These are phyloP conservation scores for Antechinus flavipes DNA, from an alignment of 2,113 vertebrate genomes.

Conservation along the genomic window DNA sequence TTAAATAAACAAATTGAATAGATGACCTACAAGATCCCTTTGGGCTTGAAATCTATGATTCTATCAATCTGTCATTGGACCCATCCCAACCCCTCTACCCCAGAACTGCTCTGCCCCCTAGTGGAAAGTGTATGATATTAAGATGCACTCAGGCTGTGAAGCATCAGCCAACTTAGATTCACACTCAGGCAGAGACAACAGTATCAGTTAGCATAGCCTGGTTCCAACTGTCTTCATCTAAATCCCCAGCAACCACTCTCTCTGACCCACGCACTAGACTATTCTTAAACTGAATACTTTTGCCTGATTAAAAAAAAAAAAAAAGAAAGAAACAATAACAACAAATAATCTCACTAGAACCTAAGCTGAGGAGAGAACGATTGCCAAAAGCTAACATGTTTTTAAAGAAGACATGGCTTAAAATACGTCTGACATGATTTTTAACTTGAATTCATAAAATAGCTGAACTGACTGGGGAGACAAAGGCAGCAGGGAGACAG, in stretches of 20 bases:
- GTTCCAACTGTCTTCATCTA: slow-evolving; percentile 3
- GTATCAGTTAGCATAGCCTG: background rate
- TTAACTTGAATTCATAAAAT: slow-evolving; percentile 77
- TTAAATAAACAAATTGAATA: background rate
- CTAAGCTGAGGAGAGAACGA: slow-evolving; percentile 78
- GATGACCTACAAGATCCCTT: background rate
- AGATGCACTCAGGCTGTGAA: no score
- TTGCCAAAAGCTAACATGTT: slow-evolving; percentile 81
- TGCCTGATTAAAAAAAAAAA: slow-evolving; percentile 42
- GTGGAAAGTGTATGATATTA: background rate
- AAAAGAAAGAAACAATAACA: background rate
- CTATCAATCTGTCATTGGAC: background rate
- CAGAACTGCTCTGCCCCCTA: background rate
- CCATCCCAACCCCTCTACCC: background rate
- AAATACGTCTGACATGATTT: slow-evolving; percentile 75
- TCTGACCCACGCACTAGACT: slow-evolving; percentile 69
- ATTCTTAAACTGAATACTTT: slow-evolving; percentile 76
- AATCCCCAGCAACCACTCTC: slow-evolving; percentile 40
- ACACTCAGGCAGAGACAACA: background rate
- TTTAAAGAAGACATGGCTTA: slow-evolving; percentile 76
- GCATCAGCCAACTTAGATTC: background rate
- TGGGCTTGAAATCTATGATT: background rate
- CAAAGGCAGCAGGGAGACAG: slow-evolving; percentile 59
- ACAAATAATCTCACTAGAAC: slow-evolving; percentile 61
- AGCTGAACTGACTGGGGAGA: slow-evolving; percentile 67